phyloP scores from a whole-genome alignment of 2,888 invertebrate species.

The Hirtodrosophila trivittata region DNA sequence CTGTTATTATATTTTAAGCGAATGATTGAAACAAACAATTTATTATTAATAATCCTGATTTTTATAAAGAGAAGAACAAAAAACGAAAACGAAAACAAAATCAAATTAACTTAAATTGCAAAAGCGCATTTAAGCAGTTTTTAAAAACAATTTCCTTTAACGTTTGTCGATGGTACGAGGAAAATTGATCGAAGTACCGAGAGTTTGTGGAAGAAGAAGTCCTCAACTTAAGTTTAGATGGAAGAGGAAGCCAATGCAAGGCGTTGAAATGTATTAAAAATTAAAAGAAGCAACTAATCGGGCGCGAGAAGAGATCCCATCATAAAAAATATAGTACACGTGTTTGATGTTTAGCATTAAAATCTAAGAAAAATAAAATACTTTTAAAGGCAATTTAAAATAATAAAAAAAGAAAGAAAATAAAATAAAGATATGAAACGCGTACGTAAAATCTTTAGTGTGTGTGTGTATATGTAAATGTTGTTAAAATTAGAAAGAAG shows the following conservation, averaged over 20 bases:
- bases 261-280: slow-evolving; percentile 64
- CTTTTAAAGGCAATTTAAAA: slow-evolving; percentile 28
- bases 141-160: slow-evolving; percentile 58
- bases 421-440: slow-evolving; percentile 16
- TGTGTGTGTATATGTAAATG: slow-evolving; percentile 75
- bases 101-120: slow-evolving; percentile 42
- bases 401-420: slow-evolving; percentile 13
- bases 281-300: slow-evolving; percentile 53
- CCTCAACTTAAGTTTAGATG: too few relatives aligned
- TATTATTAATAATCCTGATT: slow-evolving; percentile 46
- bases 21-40: slow-evolving; percentile 31
- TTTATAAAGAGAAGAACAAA: slow-evolving; percentile 43
- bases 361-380: slow-evolving; percentile 15
- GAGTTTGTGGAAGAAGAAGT: too few relatives aligned
- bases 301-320: slow-evolving; percentile 34
- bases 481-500: slow-evolving; percentile 60
- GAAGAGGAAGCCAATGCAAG: too few relatives aligned
- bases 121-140: slow-evolving; percentile 57
- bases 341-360: slow-evolving; percentile 54
- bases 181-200: too few relatives aligned
- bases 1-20: slow-evolving; percentile 77
- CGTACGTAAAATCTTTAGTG: slow-evolving; percentile 70
- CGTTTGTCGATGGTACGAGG: too few relatives aligned
- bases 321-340: slow-evolving; percentile 46
- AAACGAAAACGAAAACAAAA: slow-evolving; percentile 28